These are phyloP conservation scores for Drosophila colorata DNA, from an alignment of 2,888 invertebrate species.

Conservation along the genomic window DNA sequence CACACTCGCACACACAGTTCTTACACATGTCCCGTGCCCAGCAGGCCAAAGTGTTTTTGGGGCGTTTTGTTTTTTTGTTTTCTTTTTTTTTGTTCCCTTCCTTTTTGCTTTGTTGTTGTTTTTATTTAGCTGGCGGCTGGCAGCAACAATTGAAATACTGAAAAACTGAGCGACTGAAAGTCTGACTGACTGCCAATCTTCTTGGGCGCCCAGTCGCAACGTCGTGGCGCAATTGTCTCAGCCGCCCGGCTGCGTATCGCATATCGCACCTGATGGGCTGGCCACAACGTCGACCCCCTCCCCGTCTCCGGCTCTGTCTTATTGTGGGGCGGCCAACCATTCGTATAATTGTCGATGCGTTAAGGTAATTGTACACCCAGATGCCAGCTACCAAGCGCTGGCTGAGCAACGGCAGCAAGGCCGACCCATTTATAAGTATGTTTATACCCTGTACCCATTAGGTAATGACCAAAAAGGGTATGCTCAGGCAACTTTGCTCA, in stretches of 20 bases:
- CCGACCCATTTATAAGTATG: constrained; percentile 55
- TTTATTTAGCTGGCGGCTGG: constrained; percentile 31
- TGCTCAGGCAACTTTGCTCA: neutral
- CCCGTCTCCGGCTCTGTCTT: constrained; percentile 21
- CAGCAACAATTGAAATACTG: constrained; percentile 24
- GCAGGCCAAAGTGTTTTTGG: constrained; percentile 55
- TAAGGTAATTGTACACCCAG: constrained; percentile 85
- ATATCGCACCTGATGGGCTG: constrained; percentile 82
- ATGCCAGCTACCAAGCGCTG: constrained; percentile 32
- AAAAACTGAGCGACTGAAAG: constrained; percentile 23
- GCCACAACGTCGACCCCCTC: constrained; percentile 24
- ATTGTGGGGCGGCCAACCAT: constrained; percentile 79
- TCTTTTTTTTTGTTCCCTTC: constrained; percentile 6
- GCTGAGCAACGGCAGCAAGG: constrained; percentile 56
- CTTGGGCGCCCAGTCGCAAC: constrained; percentile 79
- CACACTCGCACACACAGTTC: constrained; percentile 2
- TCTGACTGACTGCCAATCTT: constrained; percentile 61
- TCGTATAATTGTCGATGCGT: constrained; percentile 85
- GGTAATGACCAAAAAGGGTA: neutral
- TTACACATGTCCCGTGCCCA: constrained; percentile 48
- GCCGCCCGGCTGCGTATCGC: constrained; percentile 75
- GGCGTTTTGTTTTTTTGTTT: constrained; percentile 38
- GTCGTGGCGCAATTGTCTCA: constrained; percentile 76
- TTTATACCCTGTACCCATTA: constrained; percentile 6
- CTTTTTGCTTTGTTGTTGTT: constrained; percentile 22